A percentile compares a stretch with the other conserved stretches of the same genome.
These are phyloP conservation scores for Nansenia antarctica DNA, from an alignment of 2,113 vertebrate species.

Conservation along the genomic window DNA sequence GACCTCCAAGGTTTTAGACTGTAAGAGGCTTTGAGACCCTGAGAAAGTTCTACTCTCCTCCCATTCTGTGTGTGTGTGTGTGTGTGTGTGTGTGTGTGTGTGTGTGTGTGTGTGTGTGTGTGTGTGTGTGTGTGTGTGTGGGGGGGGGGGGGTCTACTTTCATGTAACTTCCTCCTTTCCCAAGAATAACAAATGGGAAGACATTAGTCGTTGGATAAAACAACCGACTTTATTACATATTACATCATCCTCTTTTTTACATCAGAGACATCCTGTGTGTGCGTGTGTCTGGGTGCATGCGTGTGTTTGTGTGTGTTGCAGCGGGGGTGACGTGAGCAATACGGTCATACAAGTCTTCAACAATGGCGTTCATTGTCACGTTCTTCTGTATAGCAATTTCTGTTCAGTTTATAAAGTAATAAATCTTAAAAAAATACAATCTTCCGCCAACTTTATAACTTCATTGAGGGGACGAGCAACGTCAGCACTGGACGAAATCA, in stretches of 20 bases:
- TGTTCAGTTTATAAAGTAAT: no score
- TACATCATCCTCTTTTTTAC: not conserved
- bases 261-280: constrained; percentile 22
- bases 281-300: constrained; percentile 5
- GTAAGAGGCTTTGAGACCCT: constrained; percentile 57
- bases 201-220: no score
- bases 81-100: not conserved
- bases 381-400: no score
- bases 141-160: not conserved
- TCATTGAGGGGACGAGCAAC: constrained; percentile 19
- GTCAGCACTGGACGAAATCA: not conserved
- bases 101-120: not conserved
- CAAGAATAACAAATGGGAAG: no score
- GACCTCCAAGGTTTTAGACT: constrained; percentile 44
- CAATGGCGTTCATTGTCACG: no score
- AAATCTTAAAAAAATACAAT: constrained; percentile 18
- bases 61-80: no score
- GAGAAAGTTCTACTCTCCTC: constrained; percentile 64
- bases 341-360: constrained; percentile 6
- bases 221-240: no score
- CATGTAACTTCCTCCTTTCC: no score
- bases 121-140: not conserved
- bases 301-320: constrained; percentile 21
- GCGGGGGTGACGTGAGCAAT: not conserved
- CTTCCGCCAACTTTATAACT: constrained; percentile 21